Evolutionary conservation across 2,888 invertebrate genomes (phyloP).

Genomic region (Catotricha subobsoleta): DNA sequence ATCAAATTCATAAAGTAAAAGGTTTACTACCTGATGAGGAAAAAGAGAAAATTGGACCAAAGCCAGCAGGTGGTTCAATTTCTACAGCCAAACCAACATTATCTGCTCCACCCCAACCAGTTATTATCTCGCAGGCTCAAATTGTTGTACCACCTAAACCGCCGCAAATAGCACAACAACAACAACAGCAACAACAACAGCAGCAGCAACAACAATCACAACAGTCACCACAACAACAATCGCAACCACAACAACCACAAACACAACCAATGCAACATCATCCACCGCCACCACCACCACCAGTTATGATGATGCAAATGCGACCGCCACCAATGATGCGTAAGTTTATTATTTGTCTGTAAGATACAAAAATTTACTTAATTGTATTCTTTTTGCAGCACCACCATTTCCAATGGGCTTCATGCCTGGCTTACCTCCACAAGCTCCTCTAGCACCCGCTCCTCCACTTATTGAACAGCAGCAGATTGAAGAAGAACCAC

Average conservation of each 20-base stretch:
- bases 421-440: conserved; percentile 25
- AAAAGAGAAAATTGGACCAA: conserved; percentile 92
- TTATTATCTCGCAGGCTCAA: conserved; percentile 12
- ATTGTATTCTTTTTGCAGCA: neutral
- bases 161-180: conserved; percentile 12
- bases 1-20: conserved; percentile 89
- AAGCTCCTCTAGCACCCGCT: conserved; percentile 21
- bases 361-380: neutral
- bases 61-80: conserved; percentile 40
- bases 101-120: conserved; percentile 26
- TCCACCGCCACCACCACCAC: conserved; percentile 21
- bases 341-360: conserved; percentile 14
- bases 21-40: conserved; percentile 88
- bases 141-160: conserved; percentile 11
- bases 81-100: conserved; percentile 17
- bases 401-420: conserved; percentile 23
- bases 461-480: conserved; percentile 37
- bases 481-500: conserved; percentile 59
- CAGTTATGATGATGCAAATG: conserved; percentile 30
- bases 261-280: conserved; percentile 14
- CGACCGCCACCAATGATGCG: conserved; percentile 30
- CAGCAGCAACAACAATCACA: conserved; percentile 18
- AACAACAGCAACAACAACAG: conserved; percentile 21
- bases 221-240: conserved; percentile 23
- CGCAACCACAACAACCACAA: conserved; percentile 7